A percentile compares a stretch with the other conserved stretches of the same genome.
phyloP scores from a whole-genome alignment of 1,140 invertebrate genomes.

The Drosophila murphyi region DNA sequence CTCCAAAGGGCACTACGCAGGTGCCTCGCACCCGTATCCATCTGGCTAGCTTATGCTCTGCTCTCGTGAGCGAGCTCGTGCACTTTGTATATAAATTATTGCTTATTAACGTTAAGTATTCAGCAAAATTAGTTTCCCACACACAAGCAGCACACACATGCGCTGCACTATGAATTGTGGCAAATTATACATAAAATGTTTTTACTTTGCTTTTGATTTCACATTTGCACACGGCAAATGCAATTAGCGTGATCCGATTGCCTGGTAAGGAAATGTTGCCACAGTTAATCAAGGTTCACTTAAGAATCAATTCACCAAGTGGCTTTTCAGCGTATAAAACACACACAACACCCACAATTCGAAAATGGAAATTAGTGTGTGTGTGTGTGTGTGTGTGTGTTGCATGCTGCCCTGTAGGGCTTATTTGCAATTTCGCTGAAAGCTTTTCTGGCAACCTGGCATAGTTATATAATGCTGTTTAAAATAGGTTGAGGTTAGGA shows the following conservation, averaged over 20 bases:
- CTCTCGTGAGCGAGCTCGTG: constrained; percentile 31
- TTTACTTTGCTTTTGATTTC: constrained; percentile 20
- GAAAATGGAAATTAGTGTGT: constrained; percentile 22
- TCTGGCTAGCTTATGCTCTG: constrained; percentile 28
- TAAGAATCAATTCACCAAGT: constrained; percentile 61
- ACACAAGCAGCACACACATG: constrained; percentile 7
- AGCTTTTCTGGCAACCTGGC: not conserved
- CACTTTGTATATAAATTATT: constrained; percentile 73
- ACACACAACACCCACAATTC: constrained; percentile 13
- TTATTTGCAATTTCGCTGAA: constrained; percentile 5
- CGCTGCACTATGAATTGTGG: constrained; percentile 52
- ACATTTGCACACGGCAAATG: constrained; percentile 50
- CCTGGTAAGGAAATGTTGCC: constrained; percentile 58
- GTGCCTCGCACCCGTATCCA: constrained; percentile 9
- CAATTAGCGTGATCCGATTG: constrained; percentile 67
- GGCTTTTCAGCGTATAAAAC: constrained; percentile 7
- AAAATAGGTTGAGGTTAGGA: not conserved
- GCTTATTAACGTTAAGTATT: constrained; percentile 74
- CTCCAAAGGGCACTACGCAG: constrained; percentile 16
- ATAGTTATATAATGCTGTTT: not conserved
- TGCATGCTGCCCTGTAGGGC: not conserved
- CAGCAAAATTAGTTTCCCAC: constrained; percentile 64
- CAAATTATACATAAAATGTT: constrained; percentile 73
- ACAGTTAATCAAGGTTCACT: constrained; percentile 67
- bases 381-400: not conserved